Conservation (phyloP, 2,113 vertebrate genomes). For the Cepphus grylle region DNA sequence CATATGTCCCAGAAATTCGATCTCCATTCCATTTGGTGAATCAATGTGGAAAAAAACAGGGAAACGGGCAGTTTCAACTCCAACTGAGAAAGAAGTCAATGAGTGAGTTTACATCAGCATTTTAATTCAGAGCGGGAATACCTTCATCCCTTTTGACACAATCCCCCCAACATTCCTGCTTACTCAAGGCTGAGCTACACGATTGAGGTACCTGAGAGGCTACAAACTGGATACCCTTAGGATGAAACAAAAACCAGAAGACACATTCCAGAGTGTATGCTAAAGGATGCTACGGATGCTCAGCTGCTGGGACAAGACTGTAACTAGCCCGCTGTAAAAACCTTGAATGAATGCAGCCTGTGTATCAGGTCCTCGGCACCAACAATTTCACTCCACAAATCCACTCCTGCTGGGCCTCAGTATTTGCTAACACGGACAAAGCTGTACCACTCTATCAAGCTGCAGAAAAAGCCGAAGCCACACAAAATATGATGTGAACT, state of each 20-base stretch:
- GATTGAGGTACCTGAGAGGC: neutral
- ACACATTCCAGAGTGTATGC: neutral
- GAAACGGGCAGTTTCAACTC: neutral
- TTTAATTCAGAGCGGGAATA: neutral
- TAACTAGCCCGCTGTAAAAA: neutral
- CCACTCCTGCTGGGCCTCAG: neutral
- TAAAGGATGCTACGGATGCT: neutral
- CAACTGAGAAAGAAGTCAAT: neutral
- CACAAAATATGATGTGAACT: neutral
- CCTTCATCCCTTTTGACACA: neutral
- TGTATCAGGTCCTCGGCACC: neutral
- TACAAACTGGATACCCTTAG: neutral
- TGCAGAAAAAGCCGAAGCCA: neutral
- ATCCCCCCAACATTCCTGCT: neutral
- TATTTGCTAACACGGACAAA: neutral
- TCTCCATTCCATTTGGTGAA: neutral
- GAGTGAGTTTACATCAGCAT: neutral
- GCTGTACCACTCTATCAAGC: neutral
- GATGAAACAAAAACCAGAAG: neutral
- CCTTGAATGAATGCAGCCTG: neutral
- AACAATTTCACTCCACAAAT: neutral
- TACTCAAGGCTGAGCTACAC: neutral
- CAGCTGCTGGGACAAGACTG: neutral
- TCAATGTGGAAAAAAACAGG: neutral
- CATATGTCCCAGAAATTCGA: conserved; percentile 3